phyloP scores from a whole-genome alignment of 2,113 vertebrate genomes.

The Chlorocebus sabaeus region DNA sequence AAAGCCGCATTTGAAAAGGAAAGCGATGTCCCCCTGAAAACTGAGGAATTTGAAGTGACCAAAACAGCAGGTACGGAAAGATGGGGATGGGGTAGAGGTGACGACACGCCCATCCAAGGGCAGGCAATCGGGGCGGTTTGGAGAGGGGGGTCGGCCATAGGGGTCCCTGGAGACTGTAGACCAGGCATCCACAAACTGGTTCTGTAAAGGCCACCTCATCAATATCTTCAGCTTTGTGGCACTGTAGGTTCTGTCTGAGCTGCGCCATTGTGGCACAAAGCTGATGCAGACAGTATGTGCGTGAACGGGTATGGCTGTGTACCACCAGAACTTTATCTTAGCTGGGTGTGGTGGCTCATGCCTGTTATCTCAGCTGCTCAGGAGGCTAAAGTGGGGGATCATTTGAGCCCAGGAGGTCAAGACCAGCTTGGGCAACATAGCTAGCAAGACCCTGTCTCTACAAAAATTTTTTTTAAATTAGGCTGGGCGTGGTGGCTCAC shows the following conservation, averaged over 20 bases:
- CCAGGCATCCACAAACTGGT: rapidly evolving
- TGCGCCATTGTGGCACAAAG: rapidly evolving
- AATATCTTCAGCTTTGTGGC: not conserved
- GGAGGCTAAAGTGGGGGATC: not conserved
- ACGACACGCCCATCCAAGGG: not conserved
- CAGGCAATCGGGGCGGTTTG: rapidly evolving
- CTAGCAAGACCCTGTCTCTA: not conserved
- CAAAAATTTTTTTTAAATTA: not conserved
- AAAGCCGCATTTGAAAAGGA: constrained; percentile 86
- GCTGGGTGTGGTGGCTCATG: too few species aligned
- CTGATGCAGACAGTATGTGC: too few species aligned
- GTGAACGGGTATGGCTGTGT: rapidly evolving
- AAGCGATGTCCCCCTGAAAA: constrained; percentile 88
- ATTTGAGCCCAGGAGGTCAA: not conserved
- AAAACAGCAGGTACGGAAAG: constrained; percentile 88
- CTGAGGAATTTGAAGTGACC: constrained; percentile 89
- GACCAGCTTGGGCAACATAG: not conserved
- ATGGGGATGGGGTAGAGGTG: not conserved
- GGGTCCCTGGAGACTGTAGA: rapidly evolving
- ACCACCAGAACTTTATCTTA: too few species aligned
- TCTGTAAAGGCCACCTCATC: not conserved
- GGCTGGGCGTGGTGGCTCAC: not conserved
- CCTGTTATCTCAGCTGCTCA: not conserved
- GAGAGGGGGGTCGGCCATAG: not conserved
- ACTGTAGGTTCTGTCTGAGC: not conserved